Conservation (phyloP, 2,888 invertebrate species). For the Dinocampus coccinellae region DNA sequence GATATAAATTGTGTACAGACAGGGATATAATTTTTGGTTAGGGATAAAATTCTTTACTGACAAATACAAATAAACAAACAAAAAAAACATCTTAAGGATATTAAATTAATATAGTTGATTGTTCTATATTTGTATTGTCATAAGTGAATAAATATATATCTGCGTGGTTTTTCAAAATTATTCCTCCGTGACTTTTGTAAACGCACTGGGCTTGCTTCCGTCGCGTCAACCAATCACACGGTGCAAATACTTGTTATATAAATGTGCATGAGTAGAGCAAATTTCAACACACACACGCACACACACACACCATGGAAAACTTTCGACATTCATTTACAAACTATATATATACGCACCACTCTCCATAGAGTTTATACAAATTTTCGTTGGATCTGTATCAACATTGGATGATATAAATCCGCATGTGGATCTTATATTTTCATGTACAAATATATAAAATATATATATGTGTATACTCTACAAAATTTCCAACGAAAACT, state of each 20-base stretch:
- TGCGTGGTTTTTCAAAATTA: conserved; percentile 56
- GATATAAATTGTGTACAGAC: neutral
- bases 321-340: conserved; percentile 49
- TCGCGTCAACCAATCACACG: conserved; percentile 53
- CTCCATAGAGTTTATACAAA: conserved; percentile 39
- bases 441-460: too few species aligned
- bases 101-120: conserved; percentile 34
- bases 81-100: conserved; percentile 33
- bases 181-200: conserved; percentile 62
- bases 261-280: conserved; percentile 39
- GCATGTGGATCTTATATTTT: neutral
- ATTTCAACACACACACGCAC: too few species aligned
- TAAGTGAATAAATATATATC: conserved; percentile 26
- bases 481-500: conserved; percentile 22
- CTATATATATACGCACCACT: conserved; percentile 11
- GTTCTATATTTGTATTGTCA: conserved; percentile 2
- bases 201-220: conserved; percentile 61
- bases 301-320: conserved; percentile 42
- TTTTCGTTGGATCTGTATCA: conserved; percentile 47
- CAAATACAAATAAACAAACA: conserved; percentile 34
- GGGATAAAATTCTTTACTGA: conserved; percentile 17
- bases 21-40: neutral
- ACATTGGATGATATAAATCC: conserved; percentile 39
- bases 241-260: conserved; percentile 58
- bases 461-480: too few species aligned